Base-by-base conservation (phyloP, 2,888 invertebrate genomes). In the Acronicta alni region DNA sequence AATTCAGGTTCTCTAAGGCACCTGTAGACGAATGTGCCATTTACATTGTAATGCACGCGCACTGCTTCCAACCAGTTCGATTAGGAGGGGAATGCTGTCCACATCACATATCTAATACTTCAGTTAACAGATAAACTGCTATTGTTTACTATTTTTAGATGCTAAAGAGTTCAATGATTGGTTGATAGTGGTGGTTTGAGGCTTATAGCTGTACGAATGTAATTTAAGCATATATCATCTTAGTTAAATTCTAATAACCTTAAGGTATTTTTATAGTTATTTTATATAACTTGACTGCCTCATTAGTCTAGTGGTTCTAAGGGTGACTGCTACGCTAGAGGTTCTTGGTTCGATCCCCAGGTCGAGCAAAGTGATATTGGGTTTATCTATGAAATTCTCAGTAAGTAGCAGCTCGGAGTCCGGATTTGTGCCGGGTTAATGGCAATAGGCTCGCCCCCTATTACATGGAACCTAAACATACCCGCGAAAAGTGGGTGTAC, bases 11-110 rank as follows among this genome's bases (percentile, higher is more conserved):
- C 87, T 87, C 77, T 82, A 82, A 83, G 83, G 88, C 91, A 92
- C 90, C 91, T 92, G 91, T 90, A 89, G 88, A 89, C 88, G 86
- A 89, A 89, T 88, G 90, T 91, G 89, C 92, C 89, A 90, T 91
- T 92, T 92, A 92, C 92, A 92, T 91, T 92, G 91, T 92, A 92
- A 91, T 90, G 90, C 86, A 87, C 86, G 85, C 83, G 86, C 84
- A 87, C 84, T 88, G 86, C 87, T 82, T 85, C 82, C 84, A 90
- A 91, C 92, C 91, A 87, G 92, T 91, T 89, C 89, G 89, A 91
- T 90, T 89, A 89, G 82, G 87, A 87, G 81, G 89, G 88, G 91
- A 92, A 92, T 92, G 92, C 86, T 86, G 90, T 89, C 84, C 85
- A 85, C 84, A 88, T 83, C 69, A 76, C 64, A 66, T 68, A 65